Evolutionary conservation across 2,113 vertebrate species (phyloP).

Genomic region (Rhagologus leucostigma): DNA sequence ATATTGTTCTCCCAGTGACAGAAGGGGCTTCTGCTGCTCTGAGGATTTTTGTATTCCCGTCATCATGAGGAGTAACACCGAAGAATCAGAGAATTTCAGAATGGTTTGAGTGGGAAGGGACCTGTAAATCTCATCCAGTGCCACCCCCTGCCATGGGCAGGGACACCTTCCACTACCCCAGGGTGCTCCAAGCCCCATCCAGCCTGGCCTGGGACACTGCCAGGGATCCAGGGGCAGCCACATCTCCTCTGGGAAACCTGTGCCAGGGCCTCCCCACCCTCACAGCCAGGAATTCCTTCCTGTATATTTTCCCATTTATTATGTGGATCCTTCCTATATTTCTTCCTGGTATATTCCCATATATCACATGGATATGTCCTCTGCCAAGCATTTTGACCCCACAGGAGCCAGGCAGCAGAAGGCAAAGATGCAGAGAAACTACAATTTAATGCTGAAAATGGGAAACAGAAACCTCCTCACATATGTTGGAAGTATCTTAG

Average conservation of each 20-base stretch:
- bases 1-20: not conserved
- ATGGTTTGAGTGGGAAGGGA: not conserved
- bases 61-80: not conserved
- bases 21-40: not conserved
- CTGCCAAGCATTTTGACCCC: not conserved
- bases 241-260: not conserved
- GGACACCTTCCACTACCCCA: not conserved
- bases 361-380: not conserved
- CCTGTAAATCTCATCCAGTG: rapidly evolving
- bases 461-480: not conserved
- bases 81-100: not conserved
- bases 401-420: not conserved
- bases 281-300: rapidly evolving
- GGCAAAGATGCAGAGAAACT: not conserved
- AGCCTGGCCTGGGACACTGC: rapidly evolving
- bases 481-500: not conserved
- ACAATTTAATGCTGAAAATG: not conserved
- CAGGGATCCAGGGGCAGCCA: not conserved
- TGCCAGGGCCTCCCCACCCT: rapidly evolving
- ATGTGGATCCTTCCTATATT: not conserved
- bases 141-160: not conserved
- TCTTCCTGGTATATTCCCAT: not conserved
- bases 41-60: not conserved
- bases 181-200: rapidly evolving
- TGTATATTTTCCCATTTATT: not conserved